Evolutionary conservation across 2,888 invertebrate species (phyloP).

Genomic region (Microplitis deprimator): DNA sequence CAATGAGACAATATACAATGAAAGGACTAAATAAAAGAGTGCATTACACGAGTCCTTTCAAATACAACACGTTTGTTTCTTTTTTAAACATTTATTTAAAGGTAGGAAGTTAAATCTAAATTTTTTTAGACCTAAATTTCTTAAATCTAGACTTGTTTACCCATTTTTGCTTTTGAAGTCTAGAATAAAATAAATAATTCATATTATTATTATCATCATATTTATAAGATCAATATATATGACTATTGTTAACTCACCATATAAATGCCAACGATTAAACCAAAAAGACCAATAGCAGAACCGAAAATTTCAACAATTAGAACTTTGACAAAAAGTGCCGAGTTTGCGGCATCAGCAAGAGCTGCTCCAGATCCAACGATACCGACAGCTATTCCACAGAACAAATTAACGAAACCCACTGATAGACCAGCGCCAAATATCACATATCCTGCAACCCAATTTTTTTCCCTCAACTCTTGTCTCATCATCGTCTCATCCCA

Average conservation of each 20-base stretch:
- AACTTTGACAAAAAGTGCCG: constrained; percentile 96
- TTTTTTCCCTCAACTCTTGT: constrained; percentile 73
- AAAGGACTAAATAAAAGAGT: not conserved
- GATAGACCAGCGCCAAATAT: constrained; percentile 97
- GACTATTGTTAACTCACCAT: constrained; percentile 75
- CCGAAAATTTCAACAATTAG: constrained; percentile 99
- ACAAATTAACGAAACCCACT: constrained; percentile 95
- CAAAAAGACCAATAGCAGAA: constrained; percentile 98
- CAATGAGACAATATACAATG: not conserved
- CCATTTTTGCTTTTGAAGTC: constrained; percentile 86
- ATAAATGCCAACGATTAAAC: constrained; percentile 97
- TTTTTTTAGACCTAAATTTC: not conserved
- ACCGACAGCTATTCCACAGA: constrained; percentile 97
- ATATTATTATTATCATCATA: not conserved
- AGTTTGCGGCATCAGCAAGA: constrained; percentile 97
- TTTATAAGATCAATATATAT: too few relatives aligned
- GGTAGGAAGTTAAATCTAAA: not conserved
- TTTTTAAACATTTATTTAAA: not conserved
- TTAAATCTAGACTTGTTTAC: constrained; percentile 73
- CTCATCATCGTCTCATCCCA: constrained; percentile 31
- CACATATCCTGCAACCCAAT: constrained; percentile 90
- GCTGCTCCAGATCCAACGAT: constrained; percentile 99
- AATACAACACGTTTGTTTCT: not conserved
- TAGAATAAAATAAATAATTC: constrained; percentile 46
- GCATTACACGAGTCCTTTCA: not conserved